phyloP scores from a whole-genome alignment of 1,140 invertebrate genomes.

The Heliconius hewitsoni region DNA sequence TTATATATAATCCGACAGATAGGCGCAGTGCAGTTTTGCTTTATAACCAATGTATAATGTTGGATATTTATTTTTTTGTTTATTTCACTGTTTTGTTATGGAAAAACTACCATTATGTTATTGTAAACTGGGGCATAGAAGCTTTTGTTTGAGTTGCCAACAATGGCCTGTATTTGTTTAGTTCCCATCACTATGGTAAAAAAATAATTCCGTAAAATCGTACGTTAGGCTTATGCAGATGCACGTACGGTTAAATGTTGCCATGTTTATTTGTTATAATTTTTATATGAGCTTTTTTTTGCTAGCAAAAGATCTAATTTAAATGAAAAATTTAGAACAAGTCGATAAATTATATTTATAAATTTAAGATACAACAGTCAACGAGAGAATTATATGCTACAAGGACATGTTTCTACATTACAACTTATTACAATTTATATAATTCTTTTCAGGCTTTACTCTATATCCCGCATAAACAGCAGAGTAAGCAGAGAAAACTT shows the following conservation, averaged over 20 bases:
- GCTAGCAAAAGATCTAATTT: too few relatives aligned
- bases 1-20: not conserved
- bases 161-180: conserved; percentile 17
- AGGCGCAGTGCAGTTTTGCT: not conserved
- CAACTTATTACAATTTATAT: too few relatives aligned
- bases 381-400: too few relatives aligned
- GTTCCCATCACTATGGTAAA: conserved; percentile 13
- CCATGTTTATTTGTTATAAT: too few relatives aligned
- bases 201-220: not conserved
- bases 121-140: conserved; percentile 37
- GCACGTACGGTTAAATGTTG: not conserved
- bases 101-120: conserved; percentile 32
- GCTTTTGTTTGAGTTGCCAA: conserved; percentile 33
- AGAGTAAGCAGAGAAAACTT: too few relatives aligned
- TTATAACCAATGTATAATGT: not conserved
- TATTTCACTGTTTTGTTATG: conserved; percentile 16
- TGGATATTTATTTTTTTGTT: conserved; percentile 4
- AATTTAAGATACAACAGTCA: too few relatives aligned
- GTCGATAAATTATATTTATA: too few relatives aligned
- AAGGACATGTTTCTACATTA: too few relatives aligned
- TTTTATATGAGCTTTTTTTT: too few relatives aligned
- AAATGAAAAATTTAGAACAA: too few relatives aligned
- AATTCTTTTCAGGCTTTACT: too few relatives aligned
- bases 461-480: too few relatives aligned
- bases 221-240: not conserved